Evolutionary conservation across 2,888 invertebrate species (phyloP), one percentile per base, ranked within the genome.

Genomic region (Aspidiotus rigidus): DNA sequence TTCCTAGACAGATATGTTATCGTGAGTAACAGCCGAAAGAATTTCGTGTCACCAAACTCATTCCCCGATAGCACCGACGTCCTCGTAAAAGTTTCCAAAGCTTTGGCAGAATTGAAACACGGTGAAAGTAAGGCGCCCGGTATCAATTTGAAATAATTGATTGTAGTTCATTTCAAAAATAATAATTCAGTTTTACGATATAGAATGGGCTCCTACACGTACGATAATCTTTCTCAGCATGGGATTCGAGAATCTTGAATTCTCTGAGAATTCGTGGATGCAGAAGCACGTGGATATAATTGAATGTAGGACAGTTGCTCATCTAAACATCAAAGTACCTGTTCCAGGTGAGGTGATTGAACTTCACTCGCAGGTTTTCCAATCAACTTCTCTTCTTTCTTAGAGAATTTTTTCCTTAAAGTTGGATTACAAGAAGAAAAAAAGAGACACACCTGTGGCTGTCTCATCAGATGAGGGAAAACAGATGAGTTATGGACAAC

Each of bases 1-100:
- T 40, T 57, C 42, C n/a, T 16, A 69, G 69, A 69, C 59, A 60
- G 69, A 17, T 69, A 69, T 54, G 40, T 69, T 39, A 53, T 69
- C 8, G 28, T 69, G 15, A 63, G 62, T 56, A 63, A 62, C 44
- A 55, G 28, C 40, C 40, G 69, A 11, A 55, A 55, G 63, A 44
- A 17, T 11, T 56, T 62, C 10, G 16, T 17, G 10, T 42, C n/a
- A 17, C 40, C 15, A 17, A 57, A 62, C 13, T 57, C 40, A 13
- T 55, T 10, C 17, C 13, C n/a, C 9, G 44, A 39, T 28, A 69
- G 49, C 7, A 62, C 41, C 8, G 49, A 49, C 13, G 17, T 44
- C 7, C 44, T 69, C 56, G 40, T 69, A 16, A 63, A 16, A 41
- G 56, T 69, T 7, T 62, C 56, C 15, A 69, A 62, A 69, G 13